Base-by-base conservation (phyloP, 2,113 vertebrate genomes). In the Megalops atlanticus region DNA sequence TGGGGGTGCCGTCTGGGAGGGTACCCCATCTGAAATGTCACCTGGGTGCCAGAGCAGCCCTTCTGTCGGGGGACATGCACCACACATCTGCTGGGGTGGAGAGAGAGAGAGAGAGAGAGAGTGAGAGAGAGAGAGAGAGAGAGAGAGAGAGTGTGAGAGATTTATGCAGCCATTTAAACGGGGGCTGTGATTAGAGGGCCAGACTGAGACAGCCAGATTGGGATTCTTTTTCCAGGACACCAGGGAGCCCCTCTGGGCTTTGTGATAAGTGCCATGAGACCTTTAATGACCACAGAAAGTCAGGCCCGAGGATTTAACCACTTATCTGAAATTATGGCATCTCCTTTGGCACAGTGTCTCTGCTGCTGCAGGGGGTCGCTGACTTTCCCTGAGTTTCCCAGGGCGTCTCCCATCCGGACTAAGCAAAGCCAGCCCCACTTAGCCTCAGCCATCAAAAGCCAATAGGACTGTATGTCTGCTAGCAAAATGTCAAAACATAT, bases 191-290 rank as follows among this genome's bases (percentile, higher is more conserved):
- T 64, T 64, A 27, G 58, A 64, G n/a, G 58, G 58, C 24, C 52
- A 64, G 58, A 64, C 58, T 64, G n/a, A 64, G 58, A 64, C 31
- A 27, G 58, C 58, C 58, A 64, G 58, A 64, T 64, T 64, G 58
- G 21, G n/a, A 4, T 8, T n/a, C n/a, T 64, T 64, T 64, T 64
- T 64, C 58, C 58, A 64, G 58, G 58, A 31, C n/a, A 2, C 58
- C n/a, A 7, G 58, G 58, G 31, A 64, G 31, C n/a, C 58, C 58
- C n/a, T 64, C n/a, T 64, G 58, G n/a, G n/a, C 58, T 64, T 64
- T 31, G 2, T 54, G 49, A 24, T 54, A 21, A 54, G 49, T 31
- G n/a, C 2, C 24, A 31, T 64, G 58, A 64, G 58, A 31, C 58
- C 21, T 64, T 64, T 64, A 11, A 64, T 64, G 24, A 31, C 58